phyloP scores from a whole-genome alignment of 2,888 invertebrate genomes.

The Trachelus iudaicus region DNA sequence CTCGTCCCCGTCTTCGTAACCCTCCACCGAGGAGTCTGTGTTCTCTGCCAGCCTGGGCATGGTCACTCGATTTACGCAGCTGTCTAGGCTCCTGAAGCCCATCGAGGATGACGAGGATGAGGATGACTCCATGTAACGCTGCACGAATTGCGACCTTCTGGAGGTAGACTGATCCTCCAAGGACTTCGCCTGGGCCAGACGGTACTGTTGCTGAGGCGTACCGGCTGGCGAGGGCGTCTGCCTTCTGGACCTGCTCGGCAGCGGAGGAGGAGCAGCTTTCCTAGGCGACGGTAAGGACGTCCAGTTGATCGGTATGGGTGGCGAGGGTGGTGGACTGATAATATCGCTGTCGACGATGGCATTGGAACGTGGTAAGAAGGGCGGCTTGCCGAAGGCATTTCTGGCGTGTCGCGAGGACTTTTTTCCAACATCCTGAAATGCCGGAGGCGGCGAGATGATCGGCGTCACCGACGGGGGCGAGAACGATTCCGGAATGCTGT shows the following conservation, averaged over 20 bases:
- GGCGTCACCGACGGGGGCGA: conserved; percentile 77
- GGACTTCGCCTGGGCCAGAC: conserved; percentile 69
- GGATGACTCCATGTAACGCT: conserved; percentile 68
- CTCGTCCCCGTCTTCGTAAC: conserved; percentile 68
- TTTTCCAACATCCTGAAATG: conserved; percentile 71
- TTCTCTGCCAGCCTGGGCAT: conserved; percentile 69
- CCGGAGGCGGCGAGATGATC: conserved; percentile 77
- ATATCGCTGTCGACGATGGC: conserved; percentile 70
- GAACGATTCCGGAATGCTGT: conserved; percentile 62
- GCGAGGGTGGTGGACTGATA: conserved; percentile 68
- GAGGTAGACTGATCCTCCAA: conserved; percentile 69
- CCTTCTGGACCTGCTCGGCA: conserved; percentile 38
- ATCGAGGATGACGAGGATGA: conserved; percentile 71
- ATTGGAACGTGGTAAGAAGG: conserved; percentile 69
- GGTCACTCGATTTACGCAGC: conserved; percentile 67
- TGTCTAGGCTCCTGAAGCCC: conserved; percentile 75
- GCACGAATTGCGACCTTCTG: conserved; percentile 71
- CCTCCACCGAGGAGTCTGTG: conserved; percentile 70
- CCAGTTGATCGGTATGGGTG: conserved; percentile 61
- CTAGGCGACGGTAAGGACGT: conserved; percentile 50
- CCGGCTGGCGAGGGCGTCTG: conserved; percentile 12
- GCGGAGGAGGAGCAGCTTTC: conserved; percentile 40
- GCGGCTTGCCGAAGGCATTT: conserved; percentile 66
- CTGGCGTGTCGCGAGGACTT: conserved; percentile 40
- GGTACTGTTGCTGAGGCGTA: conserved; percentile 42